phyloP scores from a whole-genome alignment of 1,140 invertebrate species.

The Listronotus oregonensis region DNA sequence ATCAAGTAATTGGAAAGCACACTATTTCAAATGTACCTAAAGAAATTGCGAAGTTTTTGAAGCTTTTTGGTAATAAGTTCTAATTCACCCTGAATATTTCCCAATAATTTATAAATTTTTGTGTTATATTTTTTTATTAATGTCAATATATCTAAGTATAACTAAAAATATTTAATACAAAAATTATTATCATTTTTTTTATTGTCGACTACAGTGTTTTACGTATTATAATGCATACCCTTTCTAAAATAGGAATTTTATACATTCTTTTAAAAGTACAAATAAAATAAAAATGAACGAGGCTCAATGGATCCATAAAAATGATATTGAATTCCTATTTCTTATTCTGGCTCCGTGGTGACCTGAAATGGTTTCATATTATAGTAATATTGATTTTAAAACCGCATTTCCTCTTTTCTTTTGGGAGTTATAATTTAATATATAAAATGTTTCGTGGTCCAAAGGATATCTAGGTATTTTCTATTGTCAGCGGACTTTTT shows the following conservation, averaged over 20 bases:
- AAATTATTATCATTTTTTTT: too few relatives aligned
- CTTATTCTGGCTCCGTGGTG: slow-evolving; percentile 35
- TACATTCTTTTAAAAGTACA: slow-evolving; percentile 11
- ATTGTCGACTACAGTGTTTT: neutral
- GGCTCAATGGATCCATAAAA: slow-evolving; percentile 35
- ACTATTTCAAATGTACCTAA: too few relatives aligned
- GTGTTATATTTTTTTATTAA: too few relatives aligned
- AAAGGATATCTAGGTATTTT: slow-evolving; percentile 18
- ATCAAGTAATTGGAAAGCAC: too few relatives aligned
- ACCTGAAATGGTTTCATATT: slow-evolving; percentile 36
- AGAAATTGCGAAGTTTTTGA: too few relatives aligned
- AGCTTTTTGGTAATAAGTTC: too few relatives aligned
- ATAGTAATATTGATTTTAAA: slow-evolving; percentile 41
- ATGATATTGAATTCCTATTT: slow-evolving; percentile 36
- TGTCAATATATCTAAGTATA: too few relatives aligned
- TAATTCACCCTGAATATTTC: too few relatives aligned
- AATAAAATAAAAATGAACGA: slow-evolving; percentile 22
- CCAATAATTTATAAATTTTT: too few relatives aligned
- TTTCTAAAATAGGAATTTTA: slow-evolving; percentile 1
- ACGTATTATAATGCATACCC: neutral
- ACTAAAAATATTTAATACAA: too few relatives aligned
- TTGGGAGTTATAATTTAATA: slow-evolving; percentile 35
- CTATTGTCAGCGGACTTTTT: slow-evolving; percentile 13
- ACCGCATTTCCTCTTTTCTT: slow-evolving; percentile 26
- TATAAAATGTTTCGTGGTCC: slow-evolving; percentile 26